Conservation (phyloP, 30 jellyfish, hydroid and myxozoan species). For the Catostylus mosaicus region DNA sequence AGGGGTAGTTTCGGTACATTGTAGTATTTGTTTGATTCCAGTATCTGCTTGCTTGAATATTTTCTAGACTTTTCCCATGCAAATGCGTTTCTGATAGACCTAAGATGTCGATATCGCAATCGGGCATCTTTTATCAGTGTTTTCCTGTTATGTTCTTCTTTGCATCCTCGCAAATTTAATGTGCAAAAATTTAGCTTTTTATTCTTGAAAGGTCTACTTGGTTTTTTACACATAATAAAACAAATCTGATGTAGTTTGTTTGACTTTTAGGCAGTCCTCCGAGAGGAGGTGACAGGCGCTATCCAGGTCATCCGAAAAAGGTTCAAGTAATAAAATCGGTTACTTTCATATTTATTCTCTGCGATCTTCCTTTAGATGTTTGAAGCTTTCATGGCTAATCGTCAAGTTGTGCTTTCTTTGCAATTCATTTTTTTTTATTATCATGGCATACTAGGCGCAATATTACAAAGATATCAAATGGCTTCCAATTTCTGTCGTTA, state of each 20-base stretch:
- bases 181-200: conserved; percentile 32
- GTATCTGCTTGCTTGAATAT: conserved; percentile 19
- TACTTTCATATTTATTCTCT: too few relatives aligned
- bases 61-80: conserved; percentile 20
- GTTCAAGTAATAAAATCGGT: too few relatives aligned
- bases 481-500: too few relatives aligned
- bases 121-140: conserved; percentile 44
- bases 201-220: conserved; percentile 35
- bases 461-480: too few relatives aligned
- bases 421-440: too few relatives aligned
- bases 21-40: conserved; percentile 24
- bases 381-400: too few relatives aligned
- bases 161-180: conserved; percentile 59
- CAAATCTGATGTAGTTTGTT: conserved; percentile 18
- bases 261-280: conserved; percentile 47
- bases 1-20: conserved; percentile 26
- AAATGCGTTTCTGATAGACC: conserved; percentile 49
- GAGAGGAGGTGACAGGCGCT: conserved; percentile 42
- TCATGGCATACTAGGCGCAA: too few relatives aligned
- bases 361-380: too few relatives aligned
- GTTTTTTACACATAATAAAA: conserved; percentile 36
- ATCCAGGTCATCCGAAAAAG: conserved; percentile 47
- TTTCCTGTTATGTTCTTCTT: conserved; percentile 39
- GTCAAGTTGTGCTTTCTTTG: too few relatives aligned
- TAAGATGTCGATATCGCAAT: conserved; percentile 26